Percentiles rank a stretch among this genome's conserved stretches.
Conservation (phyloP, 2,888 invertebrate genomes). For the Drosophila trichaetosa region DNA sequence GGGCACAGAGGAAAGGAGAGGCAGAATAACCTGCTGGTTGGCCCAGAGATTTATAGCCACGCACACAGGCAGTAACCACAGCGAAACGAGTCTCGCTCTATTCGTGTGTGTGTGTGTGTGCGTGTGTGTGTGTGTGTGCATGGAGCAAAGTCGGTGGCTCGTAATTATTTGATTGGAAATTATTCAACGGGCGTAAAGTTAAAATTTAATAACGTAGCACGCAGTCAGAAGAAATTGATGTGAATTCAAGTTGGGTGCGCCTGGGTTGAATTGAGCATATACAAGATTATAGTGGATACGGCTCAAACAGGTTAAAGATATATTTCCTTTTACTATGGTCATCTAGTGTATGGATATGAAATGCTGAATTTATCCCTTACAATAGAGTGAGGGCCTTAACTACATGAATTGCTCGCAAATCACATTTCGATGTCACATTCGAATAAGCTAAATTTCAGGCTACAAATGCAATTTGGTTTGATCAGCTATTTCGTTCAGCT, state of each 20-base stretch:
- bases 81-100: slow-evolving; percentile 5
- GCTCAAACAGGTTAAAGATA: slow-evolving; percentile 8
- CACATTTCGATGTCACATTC: neutral
- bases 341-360: neutral
- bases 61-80: slow-evolving; percentile 47
- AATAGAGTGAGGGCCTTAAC: neutral
- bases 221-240: slow-evolving; percentile 53
- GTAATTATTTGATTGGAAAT: slow-evolving; percentile 75
- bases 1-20: neutral
- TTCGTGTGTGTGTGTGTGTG: neutral
- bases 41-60: slow-evolving; percentile 63
- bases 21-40: slow-evolving; percentile 49
- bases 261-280: neutral
- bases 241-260: slow-evolving; percentile 29
- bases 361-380: neutral
- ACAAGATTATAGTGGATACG: slow-evolving; percentile 4
- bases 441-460: slow-evolving; percentile 20
- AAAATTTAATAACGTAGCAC: slow-evolving; percentile 63
- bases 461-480: slow-evolving; percentile 10
- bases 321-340: neutral
- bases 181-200: slow-evolving; percentile 66
- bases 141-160: slow-evolving; percentile 46
- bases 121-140: slow-evolving; percentile 12
- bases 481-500: neutral
- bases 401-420: slow-evolving; percentile 16